phyloP scores from a whole-genome alignment of 92 coral and sea anemone species.

The Zoanthus sociatus region DNA sequence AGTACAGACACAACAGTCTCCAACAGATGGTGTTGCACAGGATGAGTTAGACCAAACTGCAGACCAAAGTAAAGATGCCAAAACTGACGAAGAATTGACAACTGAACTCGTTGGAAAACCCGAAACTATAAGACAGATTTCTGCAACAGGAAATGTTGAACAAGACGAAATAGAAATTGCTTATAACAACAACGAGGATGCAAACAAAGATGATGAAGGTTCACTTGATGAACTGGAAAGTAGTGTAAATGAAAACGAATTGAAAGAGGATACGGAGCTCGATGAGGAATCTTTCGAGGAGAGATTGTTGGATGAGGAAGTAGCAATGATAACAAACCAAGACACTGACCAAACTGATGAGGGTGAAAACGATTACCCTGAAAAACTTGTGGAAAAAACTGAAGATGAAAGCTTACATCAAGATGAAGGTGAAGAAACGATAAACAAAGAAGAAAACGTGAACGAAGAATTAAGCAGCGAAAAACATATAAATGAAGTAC shows the following conservation, averaged over 20 bases:
- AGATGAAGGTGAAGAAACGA: not conserved
- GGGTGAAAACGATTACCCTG: not conserved
- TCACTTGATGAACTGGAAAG: not conserved
- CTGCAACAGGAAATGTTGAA: no score
- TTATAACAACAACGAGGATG: no score
- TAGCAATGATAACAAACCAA: not conserved
- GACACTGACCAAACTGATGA: not conserved
- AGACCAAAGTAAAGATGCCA: no score
- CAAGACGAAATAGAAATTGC: no score
- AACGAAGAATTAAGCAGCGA: no score
- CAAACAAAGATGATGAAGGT: not conserved
- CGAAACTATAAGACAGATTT: no score
- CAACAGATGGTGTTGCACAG: no score
- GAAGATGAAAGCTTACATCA: constrained; percentile 3
- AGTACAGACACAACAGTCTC: no score
- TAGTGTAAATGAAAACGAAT: not conserved
- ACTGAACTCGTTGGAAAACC: no score
- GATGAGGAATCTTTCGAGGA: not conserved
- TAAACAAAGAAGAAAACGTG: not conserved
- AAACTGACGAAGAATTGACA: no score
- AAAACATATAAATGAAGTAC: no score
- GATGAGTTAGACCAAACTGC: no score
- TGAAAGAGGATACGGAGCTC: not conserved
- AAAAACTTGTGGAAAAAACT: not conserved
- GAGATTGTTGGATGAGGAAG: not conserved